Conservation (phyloP, 2,113 vertebrate genomes). For the Psammodynastes pulverulentus region DNA sequence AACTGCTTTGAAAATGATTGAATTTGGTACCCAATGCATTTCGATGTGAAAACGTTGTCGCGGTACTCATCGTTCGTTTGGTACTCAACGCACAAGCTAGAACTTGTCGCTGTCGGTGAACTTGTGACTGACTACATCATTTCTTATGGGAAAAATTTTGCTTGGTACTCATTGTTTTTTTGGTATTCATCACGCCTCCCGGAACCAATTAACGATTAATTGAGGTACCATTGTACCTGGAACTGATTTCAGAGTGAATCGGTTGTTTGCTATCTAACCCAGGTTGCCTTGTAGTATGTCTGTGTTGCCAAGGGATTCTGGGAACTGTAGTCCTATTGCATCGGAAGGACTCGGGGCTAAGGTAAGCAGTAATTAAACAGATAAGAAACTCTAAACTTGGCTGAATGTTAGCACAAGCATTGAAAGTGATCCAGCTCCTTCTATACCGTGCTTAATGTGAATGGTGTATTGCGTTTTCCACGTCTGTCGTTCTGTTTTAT, state of each 20-base stretch:
- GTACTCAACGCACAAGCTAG: neutral
- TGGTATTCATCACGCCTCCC: neutral
- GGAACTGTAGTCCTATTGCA: neutral
- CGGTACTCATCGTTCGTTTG: too few species aligned
- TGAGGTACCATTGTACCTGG: neutral
- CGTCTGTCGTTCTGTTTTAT: neutral
- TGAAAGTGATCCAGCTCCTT: constrained; percentile 27
- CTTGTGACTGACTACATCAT: neutral
- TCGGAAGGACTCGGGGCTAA: neutral
- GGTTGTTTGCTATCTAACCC: neutral
- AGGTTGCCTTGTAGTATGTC: neutral
- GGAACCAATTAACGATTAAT: neutral
- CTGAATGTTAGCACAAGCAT: neutral
- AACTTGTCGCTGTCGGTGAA: neutral
- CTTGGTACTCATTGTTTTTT: neutral
- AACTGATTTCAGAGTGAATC: neutral
- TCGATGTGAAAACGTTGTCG: too few species aligned
- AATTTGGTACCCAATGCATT: neutral
- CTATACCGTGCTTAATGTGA: neutral
- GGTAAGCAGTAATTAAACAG: neutral
- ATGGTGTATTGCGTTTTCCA: constrained; percentile 22
- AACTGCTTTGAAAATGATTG: neutral
- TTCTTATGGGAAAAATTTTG: neutral
- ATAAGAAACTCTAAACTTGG: neutral
- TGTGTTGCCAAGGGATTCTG: neutral